Evolutionary conservation across 1,140 invertebrate genomes (phyloP).

Genomic region (Drosophila nannoptera): DNA sequence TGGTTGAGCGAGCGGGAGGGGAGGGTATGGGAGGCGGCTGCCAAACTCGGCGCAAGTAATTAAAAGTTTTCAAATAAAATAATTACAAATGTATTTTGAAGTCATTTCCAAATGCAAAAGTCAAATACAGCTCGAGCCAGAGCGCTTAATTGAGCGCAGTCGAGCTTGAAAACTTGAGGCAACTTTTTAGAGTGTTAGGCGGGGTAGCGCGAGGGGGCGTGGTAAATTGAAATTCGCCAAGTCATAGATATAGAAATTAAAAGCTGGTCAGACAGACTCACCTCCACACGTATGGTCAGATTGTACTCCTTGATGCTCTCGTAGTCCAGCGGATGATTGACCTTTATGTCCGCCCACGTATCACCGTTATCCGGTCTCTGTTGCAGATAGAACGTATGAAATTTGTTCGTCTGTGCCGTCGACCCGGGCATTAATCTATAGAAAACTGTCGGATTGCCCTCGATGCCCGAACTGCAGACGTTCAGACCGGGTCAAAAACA

Average conservation of each 20-base stretch:
- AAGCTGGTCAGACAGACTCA: slow-evolving; percentile 79
- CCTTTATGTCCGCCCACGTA: slow-evolving; percentile 96
- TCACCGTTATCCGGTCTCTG: slow-evolving; percentile 93
- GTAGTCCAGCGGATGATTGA: slow-evolving; percentile 96
- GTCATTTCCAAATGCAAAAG: slow-evolving; percentile 69
- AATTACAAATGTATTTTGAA: slow-evolving; percentile 68
- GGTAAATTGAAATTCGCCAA: neutral
- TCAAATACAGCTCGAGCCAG: slow-evolving; percentile 57
- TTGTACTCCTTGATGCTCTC: slow-evolving; percentile 97
- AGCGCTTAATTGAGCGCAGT: slow-evolving; percentile 57
- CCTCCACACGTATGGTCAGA: slow-evolving; percentile 96
- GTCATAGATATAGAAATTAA: too few species aligned
- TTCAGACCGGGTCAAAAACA: neutral
- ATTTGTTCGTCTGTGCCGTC: slow-evolving; percentile 96
- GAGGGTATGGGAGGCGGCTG: neutral
- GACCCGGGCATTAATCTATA: slow-evolving; percentile 96
- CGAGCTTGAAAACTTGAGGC: slow-evolving; percentile 35
- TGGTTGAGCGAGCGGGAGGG: neutral
- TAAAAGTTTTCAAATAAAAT: slow-evolving; percentile 78
- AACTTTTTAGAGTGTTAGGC: slow-evolving; percentile 20
- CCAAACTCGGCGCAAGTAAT: slow-evolving; percentile 63
- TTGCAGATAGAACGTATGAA: slow-evolving; percentile 96
- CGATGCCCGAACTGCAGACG: slow-evolving; percentile 91
- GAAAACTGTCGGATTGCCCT: slow-evolving; percentile 96
- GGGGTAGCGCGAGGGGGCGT: slow-evolving; percentile 25